Conservation (phyloP, 2,888 invertebrate species). For the Andrena trimmerana region DNA sequence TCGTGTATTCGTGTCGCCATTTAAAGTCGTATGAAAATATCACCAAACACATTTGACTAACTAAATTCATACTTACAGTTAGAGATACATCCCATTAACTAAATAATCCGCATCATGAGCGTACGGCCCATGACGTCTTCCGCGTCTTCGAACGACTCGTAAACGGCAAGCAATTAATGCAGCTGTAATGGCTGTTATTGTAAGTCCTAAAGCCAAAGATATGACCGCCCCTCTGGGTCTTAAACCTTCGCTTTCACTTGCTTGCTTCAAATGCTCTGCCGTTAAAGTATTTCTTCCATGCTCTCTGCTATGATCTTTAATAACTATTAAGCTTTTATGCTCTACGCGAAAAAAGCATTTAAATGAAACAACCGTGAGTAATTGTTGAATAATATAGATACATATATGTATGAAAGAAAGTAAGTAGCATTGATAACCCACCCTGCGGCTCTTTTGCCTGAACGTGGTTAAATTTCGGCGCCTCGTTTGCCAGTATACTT, state of each 20-base stretch:
- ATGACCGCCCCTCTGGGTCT: conserved; percentile 93
- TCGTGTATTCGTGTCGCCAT: not conserved
- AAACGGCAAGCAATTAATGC: conserved; percentile 93
- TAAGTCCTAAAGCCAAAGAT: conserved; percentile 92
- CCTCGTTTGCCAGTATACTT: conserved; percentile 23
- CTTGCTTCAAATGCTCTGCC: conserved; percentile 78
- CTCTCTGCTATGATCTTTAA: conserved; percentile 59
- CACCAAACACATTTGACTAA: conserved; percentile 22
- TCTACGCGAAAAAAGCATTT: conserved; percentile 39
- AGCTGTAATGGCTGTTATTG: conserved; percentile 92
- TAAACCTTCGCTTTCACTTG: conserved; percentile 75
- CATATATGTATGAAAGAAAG: not conserved
- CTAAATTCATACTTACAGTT: conserved; percentile 79
- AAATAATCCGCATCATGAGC: conserved; percentile 98
- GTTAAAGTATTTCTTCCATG: conserved; percentile 64
- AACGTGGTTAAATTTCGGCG: conserved; percentile 47
- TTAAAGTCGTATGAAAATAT: conserved; percentile 62
- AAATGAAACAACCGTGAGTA: not conserved
- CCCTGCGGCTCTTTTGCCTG: conserved; percentile 59
- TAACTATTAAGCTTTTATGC: conserved; percentile 61
- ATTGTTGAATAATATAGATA: not conserved
- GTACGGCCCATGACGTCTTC: conserved; percentile 92
- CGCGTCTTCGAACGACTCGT: conserved; percentile 91
- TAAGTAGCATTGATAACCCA: conserved; percentile 23
- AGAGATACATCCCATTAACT: conserved; percentile 99